Base-by-base conservation (phyloP, 2,113 vertebrate genomes). In the Grammomys dolichurus region DNA sequence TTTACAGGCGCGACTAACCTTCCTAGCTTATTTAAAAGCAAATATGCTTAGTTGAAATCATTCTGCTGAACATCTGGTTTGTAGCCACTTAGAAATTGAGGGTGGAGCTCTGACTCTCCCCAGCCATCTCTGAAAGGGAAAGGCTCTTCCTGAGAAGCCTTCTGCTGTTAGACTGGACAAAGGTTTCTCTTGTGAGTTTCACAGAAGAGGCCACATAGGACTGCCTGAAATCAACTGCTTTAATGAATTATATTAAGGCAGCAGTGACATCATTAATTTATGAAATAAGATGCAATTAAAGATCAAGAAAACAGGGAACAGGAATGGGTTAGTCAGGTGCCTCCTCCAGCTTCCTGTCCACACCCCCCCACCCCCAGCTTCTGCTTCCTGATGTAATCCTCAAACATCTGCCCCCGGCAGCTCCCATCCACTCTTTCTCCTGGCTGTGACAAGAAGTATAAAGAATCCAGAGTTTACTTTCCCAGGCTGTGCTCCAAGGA, bases 211-310 rank as follows among this genome's bases (percentile, higher is more conserved):
- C 69, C 82, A 60, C 1, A 2, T 10, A 56, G n/a, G 84, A 75
- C 78, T 91, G 65, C 84, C 76, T 51, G 65, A 67, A 90, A 94
- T 84, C 19, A 92, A 93, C 58, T 58, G 54, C 91, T 97, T 97
- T 98, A 96, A 96, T 97, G 96, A 97, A 95, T 97, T 94, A 75
- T 78, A 97, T 97, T 97, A 97, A 97, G 73, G 69, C 3, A 0
- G 43, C 16, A 48, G 43, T 90, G 72, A 80, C 75, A 96, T 97
- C 85, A 95, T 96, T 96, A 95, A 97, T 97, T 94, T 85, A 97
- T 97, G 87, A 97, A 96, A 94, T 97, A 93, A 67, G 87, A 96
- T 95, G 87, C 77, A 97, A 97, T 97, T 94, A 96, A 97, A 95
- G 90, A 85, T 56, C 5, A 19, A 93, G 94, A 87, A 93, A 97